Percentiles rank a stretch among this genome's conserved stretches.
phyloP scores from a whole-genome alignment of 2,888 invertebrate genomes.

The Cerastoderma edule region DNA sequence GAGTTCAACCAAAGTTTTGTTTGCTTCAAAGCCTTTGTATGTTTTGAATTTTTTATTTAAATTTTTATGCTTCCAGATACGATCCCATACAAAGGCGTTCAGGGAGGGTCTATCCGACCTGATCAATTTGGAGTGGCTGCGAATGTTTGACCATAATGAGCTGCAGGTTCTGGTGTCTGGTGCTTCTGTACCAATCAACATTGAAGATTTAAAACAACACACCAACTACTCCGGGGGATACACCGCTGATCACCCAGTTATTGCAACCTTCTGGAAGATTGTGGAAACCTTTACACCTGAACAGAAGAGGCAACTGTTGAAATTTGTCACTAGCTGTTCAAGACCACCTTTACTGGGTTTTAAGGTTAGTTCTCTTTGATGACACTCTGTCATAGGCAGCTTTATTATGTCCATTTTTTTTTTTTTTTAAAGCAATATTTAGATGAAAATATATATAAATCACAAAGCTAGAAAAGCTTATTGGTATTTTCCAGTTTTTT shows the following conservation, averaged over 20 bases:
- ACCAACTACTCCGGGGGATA: constrained; percentile 97
- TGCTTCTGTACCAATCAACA: constrained; percentile 95
- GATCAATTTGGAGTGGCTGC: constrained; percentile 95
- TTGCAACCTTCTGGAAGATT: constrained; percentile 94
- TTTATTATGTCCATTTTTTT: no score
- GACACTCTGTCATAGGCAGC: no score
- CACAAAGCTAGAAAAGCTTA: no score
- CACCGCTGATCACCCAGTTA: constrained; percentile 91
- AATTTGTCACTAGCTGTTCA: constrained; percentile 99
- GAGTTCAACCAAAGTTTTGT: no score
- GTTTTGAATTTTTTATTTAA: no score
- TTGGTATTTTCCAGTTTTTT: no score
- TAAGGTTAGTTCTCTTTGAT: constrained; percentile 88
- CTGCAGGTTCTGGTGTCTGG: constrained; percentile 98
- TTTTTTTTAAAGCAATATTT: no score
- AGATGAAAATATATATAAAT: no score
- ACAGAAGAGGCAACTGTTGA: constrained; percentile 94
- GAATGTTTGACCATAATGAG: constrained; percentile 97
- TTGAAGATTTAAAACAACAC: constrained; percentile 93
- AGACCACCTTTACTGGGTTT: constrained; percentile 98
- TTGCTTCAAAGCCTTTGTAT: no score
- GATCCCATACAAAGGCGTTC: constrained; percentile 94
- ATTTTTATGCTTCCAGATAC: constrained; percentile 84
- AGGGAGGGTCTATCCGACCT: constrained; percentile 95
- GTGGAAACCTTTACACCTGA: constrained; percentile 89